These are phyloP conservation scores for Chymomyza fuscimana DNA, from an alignment of 2,888 invertebrate genomes.

Conservation along the genomic window DNA sequence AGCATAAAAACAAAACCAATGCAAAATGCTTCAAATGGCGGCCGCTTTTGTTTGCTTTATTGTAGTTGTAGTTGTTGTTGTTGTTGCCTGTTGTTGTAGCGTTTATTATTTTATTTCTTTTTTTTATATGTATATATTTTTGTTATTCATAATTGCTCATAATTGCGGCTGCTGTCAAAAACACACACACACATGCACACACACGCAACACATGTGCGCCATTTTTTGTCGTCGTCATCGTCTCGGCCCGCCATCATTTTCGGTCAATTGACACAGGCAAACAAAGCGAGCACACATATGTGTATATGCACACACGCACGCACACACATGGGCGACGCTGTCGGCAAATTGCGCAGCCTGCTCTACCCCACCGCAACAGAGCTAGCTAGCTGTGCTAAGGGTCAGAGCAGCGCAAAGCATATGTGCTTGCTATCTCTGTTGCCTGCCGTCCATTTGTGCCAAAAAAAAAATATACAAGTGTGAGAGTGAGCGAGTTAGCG, in stretches of 20 bases:
- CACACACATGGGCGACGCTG: conserved; percentile 3
- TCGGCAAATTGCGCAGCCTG: conserved; percentile 10
- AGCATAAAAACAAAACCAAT: conserved; percentile 17
- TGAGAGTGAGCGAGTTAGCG: conserved; percentile 21
- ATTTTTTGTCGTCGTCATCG: conserved; percentile 41
- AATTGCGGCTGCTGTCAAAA: conserved; percentile 63
- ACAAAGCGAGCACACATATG: conserved; percentile 23
- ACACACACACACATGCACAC: conserved; percentile 28
- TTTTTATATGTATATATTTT: conserved; percentile 16
- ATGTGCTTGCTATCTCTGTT: neutral
- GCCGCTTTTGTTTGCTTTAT: conserved; percentile 40
- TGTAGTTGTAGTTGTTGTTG: conserved; percentile 17
- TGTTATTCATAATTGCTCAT: conserved; percentile 59
- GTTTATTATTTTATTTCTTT: conserved; percentile 26
- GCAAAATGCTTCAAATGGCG: conserved; percentile 48
- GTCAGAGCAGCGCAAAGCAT: neutral
- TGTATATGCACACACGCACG: conserved; percentile 25
- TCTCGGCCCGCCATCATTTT: conserved; percentile 60
- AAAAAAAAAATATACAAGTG: neutral
- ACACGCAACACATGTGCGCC: conserved; percentile 42
- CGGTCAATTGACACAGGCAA: conserved; percentile 66
- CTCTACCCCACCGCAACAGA: conserved; percentile 4
- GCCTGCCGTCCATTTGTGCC: neutral
- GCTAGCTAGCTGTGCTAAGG: neutral
- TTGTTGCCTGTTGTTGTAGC: conserved; percentile 19